Evolutionary conservation across 2,113 vertebrate genomes (phyloP).

Genomic region (Forbesichthys agassizii): DNA sequence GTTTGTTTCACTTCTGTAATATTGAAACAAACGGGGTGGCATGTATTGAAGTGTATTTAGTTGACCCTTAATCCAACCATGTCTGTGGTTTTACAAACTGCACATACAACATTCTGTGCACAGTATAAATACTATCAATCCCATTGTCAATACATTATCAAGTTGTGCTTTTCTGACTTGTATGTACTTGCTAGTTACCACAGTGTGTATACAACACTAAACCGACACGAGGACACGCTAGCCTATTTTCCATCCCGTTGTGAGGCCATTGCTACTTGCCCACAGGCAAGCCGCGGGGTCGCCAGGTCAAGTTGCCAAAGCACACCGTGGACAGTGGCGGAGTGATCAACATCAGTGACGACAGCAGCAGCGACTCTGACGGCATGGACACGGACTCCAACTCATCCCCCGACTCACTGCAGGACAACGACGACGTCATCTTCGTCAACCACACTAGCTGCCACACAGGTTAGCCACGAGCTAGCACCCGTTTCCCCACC

Average conservation of each 20-base stretch:
- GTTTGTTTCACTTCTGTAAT: too few species aligned
- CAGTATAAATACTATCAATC: too few species aligned
- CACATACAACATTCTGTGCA: too few species aligned
- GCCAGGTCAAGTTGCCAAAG: slow-evolving; percentile 79
- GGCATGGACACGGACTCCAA: slow-evolving; percentile 93
- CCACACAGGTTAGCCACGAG: slow-evolving; percentile 64
- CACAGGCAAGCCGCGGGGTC: slow-evolving; percentile 82
- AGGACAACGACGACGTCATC: slow-evolving; percentile 90
- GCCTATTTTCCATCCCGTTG: too few species aligned
- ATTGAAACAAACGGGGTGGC: not conserved
- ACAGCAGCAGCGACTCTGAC: slow-evolving; percentile 93
- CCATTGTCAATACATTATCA: too few species aligned
- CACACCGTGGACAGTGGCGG: slow-evolving; percentile 67
- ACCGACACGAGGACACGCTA: too few species aligned
- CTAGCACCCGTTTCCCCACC: not conserved
- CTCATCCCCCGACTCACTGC: slow-evolving; percentile 91
- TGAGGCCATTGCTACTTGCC: not conserved
- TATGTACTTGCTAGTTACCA: not conserved
- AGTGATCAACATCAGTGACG: slow-evolving; percentile 90
- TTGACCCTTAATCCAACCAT: not conserved
- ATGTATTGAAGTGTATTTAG: slow-evolving; percentile 8
- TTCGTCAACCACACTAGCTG: slow-evolving; percentile 81
- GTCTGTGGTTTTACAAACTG: not conserved
- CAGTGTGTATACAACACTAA: too few species aligned
- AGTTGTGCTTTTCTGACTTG: too few species aligned